A percentile compares a stretch with the other conserved stretches of the same genome.
phyloP scores from a whole-genome alignment of 2,888 invertebrate genomes.

The Cosmopolites sordidus region DNA sequence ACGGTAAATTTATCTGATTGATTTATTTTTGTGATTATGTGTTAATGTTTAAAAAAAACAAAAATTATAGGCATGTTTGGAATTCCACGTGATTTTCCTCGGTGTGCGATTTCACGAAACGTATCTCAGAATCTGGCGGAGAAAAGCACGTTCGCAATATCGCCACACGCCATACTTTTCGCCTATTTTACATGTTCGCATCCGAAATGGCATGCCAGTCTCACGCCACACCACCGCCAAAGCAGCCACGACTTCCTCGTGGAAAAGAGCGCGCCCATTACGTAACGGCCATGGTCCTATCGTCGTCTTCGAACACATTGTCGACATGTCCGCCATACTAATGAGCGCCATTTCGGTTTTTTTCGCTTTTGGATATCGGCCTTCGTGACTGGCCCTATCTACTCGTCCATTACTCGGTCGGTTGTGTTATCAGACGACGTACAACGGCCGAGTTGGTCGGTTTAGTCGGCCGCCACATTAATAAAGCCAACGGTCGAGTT shows the following conservation, averaged over 20 bases:
- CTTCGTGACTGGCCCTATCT: conserved; percentile 29
- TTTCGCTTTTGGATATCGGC: conserved; percentile 24
- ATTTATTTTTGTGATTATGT: too few species aligned
- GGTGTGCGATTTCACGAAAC: too few species aligned
- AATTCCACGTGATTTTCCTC: too few species aligned
- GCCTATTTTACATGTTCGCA: background rate
- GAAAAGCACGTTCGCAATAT: too few species aligned
- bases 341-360: conserved; percentile 16
- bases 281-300: background rate
- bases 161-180: background rate
- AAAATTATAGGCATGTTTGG: too few species aligned
- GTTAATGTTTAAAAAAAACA: too few species aligned
- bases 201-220: background rate
- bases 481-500: background rate
- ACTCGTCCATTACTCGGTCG: background rate
- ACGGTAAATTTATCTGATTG: too few species aligned
- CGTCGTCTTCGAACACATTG: conserved; percentile 6
- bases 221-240: background rate
- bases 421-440: background rate
- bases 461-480: background rate
- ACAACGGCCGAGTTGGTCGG: background rate
- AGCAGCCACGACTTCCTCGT: too few species aligned
- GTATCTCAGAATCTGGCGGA: too few species aligned
- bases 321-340: conserved; percentile 12
- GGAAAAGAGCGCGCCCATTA: too few species aligned